Conservation (phyloP, 2,888 invertebrate species). For the Acanthosepion esculentum region DNA sequence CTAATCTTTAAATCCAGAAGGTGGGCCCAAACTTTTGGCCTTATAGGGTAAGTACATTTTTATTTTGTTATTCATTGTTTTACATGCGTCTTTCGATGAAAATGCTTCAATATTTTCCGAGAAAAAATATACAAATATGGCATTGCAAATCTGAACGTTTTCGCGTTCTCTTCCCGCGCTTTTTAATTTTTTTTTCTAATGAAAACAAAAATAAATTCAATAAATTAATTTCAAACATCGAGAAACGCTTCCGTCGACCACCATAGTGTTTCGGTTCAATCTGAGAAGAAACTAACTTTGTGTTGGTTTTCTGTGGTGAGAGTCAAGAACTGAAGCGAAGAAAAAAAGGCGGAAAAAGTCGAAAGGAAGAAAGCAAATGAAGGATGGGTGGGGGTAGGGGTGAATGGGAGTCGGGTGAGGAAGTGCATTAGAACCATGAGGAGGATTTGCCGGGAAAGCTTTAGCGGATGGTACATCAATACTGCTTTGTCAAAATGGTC, state of each 20-base stretch:
- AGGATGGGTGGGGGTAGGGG: background rate
- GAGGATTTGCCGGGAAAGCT: background rate
- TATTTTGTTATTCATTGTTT: too few species aligned
- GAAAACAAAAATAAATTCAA: too few species aligned
- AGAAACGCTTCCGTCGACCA: background rate
- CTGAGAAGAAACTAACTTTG: background rate
- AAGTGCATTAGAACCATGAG: background rate
- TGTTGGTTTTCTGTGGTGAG: background rate
- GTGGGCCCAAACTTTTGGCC: too few species aligned
- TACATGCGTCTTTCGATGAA: too few species aligned
- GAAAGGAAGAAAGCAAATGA: background rate
- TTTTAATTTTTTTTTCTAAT: too few species aligned
- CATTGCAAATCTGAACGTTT: too few species aligned
- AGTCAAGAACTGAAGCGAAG: background rate
- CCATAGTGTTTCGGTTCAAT: background rate
- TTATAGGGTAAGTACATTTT: too few species aligned
- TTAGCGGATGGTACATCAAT: constrained; percentile 8
- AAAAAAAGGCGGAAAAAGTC: background rate
- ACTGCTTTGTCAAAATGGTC: constrained; percentile 33
- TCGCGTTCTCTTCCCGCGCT: too few species aligned
- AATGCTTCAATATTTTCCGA: too few species aligned
- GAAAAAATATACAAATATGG: too few species aligned
- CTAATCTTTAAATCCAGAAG: too few species aligned
- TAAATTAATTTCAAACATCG: background rate
- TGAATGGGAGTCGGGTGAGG: background rate